Evolutionary conservation across 92 coral and sea anemone species (phyloP).

Genomic region (Epizoanthus rinbou): DNA sequence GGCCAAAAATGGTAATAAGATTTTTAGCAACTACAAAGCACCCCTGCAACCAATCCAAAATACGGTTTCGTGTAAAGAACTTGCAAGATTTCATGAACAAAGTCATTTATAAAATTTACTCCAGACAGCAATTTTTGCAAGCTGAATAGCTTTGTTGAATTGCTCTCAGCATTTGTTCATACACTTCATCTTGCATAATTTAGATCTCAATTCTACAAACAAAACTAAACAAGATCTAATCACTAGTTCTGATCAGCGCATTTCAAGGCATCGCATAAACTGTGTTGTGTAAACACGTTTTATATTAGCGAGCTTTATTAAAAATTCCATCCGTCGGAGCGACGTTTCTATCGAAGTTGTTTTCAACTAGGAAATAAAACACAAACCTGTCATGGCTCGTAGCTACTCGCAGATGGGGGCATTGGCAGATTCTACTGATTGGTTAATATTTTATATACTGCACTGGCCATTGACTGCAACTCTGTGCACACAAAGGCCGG

Average conservation of each 20-base stretch:
- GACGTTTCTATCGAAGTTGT: neutral
- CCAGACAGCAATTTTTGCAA: neutral
- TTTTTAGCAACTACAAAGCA: neutral
- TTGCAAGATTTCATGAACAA: neutral
- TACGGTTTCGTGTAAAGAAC: neutral
- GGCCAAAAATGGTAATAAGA: neutral
- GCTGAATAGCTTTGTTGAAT: neutral
- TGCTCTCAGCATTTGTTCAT: neutral
- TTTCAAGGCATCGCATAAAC: neutral
- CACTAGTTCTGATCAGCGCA: neutral
- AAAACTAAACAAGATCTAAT: neutral
- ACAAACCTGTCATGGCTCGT: neutral
- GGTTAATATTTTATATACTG: constrained; percentile 37
- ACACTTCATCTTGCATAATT: neutral
- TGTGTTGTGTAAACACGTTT: constrained; percentile 2
- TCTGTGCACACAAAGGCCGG: constrained; percentile 10
- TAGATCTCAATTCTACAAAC: neutral
- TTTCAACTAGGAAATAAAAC: neutral
- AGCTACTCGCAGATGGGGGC: neutral
- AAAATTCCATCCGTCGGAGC: neutral
- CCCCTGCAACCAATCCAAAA: too few relatives aligned
- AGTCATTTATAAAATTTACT: neutral
- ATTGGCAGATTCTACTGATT: neutral
- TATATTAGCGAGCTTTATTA: neutral
- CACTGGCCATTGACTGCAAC: neutral